Base-by-base conservation (phyloP, 2,113 vertebrate species). In the Sylvietta virens region DNA sequence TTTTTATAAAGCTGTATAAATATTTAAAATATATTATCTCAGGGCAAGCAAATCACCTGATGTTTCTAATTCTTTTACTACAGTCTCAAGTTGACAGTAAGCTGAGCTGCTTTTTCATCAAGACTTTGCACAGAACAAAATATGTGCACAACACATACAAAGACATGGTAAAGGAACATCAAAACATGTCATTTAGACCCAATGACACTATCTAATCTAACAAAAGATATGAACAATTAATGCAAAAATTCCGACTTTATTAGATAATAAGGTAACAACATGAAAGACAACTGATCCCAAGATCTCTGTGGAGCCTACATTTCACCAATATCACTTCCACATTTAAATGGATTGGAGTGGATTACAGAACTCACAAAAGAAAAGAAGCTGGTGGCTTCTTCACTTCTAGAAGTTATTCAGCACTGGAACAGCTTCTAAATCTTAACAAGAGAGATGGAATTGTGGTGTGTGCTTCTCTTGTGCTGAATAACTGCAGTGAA, bases 401-500 rank as follows among this genome's bases (percentile, higher is more conserved):
- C 74, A 71, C 27, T 80, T 84, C 11, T 60, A 1, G 24, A 74
- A 70, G 7, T 91, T 91, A 64, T 65, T 91, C 42, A 72, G 81
- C 65, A 65, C 17, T 81, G 56, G 56, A 76, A 31, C 14, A 65
- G 42, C 72, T 91, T 94, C 40, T 69, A 90, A 85, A 23, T 66
- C 91, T 94, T 91, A 89, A 85, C 13, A 9, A 31, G 15, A 86
- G 74, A 51, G 22, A 35, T 78, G 53, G 95, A 96, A 95, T 73
- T 66, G 61, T 30, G 86, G 74, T 90, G 30, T 89, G 37, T 94
- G 51, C 47, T 90, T 70, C 80, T 93, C 80, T 83, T 94, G 85
- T 93, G 81, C 54, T 71, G 57, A 89, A 60, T 90, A 94, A 93
- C 62, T 69, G 31, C 88, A 96, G 77, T 61, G 95, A 92, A 95